A percentile compares a stretch with the other conserved stretches of the same genome.
These are phyloP conservation scores for Andricus quercusramuli DNA, from an alignment of 2,888 invertebrate species.

Conservation along the genomic window DNA sequence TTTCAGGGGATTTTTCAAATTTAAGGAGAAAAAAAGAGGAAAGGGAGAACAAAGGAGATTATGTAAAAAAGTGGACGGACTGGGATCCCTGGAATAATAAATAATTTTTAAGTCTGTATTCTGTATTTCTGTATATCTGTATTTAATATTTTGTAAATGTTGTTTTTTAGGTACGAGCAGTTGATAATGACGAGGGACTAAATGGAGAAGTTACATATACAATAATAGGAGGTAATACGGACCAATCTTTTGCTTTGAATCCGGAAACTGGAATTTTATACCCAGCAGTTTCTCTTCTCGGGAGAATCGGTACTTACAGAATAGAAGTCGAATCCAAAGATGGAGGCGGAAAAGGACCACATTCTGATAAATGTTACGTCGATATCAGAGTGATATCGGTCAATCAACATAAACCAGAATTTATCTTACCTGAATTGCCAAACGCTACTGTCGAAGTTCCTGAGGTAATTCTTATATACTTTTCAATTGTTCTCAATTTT, in stretches of 20 bases:
- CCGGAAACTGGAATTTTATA: conserved; percentile 89
- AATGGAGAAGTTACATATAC: conserved; percentile 89
- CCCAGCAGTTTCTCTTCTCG: conserved; percentile 86
- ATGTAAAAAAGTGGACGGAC: too few species aligned
- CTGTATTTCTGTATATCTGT: not conserved
- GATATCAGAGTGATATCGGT: conserved; percentile 88
- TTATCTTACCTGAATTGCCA: conserved; percentile 87
- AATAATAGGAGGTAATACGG: conserved; percentile 85
- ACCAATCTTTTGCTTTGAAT: conserved; percentile 87
- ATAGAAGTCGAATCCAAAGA: conserved; percentile 89
- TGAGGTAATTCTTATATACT: conserved; percentile 81
- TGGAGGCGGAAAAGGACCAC: conserved; percentile 84
- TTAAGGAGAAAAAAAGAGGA: too few species aligned
- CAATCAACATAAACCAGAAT: conserved; percentile 90
- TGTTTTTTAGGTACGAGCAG: conserved; percentile 83
- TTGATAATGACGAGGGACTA: conserved; percentile 88
- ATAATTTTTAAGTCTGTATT: not conserved
- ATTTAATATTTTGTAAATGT: conserved; percentile 5
- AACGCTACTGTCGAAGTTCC: conserved; percentile 90
- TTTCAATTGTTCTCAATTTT: conserved; percentile 35
- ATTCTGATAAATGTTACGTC: conserved; percentile 85
- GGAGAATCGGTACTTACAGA: conserved; percentile 82
- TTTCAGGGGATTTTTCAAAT: too few species aligned
- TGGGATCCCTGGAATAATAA: too few species aligned
- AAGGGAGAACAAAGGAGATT: too few species aligned